Evolutionary conservation across 2,888 invertebrate species (phyloP).

Genomic region (Andricus quercusramuli): DNA sequence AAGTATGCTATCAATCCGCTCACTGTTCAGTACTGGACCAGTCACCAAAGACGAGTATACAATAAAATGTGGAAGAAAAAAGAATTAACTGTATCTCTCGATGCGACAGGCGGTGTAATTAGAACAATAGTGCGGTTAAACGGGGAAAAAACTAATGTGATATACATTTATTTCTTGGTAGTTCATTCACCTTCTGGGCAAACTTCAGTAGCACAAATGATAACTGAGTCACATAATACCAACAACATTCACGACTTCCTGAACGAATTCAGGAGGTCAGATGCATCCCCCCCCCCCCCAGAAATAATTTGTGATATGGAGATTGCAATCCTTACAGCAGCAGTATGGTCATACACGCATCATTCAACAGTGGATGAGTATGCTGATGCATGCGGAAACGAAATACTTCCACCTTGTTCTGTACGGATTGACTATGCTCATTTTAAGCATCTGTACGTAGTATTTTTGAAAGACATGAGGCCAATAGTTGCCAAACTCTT

Average conservation of each 20-base stretch:
- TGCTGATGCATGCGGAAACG: neutral
- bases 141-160: neutral
- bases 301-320: neutral
- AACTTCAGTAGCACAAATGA: neutral
- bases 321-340: neutral
- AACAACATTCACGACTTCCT: neutral
- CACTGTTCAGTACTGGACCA: constrained; percentile 53
- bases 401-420: neutral
- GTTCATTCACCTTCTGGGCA: neutral
- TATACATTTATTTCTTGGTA: constrained; percentile 7
- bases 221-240: neutral
- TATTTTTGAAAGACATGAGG: neutral
- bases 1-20: constrained; percentile 50
- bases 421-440: constrained; percentile 1
- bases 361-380: neutral
- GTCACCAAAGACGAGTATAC: constrained; percentile 48
- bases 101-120: constrained; percentile 52
- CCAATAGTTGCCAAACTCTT: neutral
- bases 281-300: neutral
- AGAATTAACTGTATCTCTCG: constrained; percentile 44
- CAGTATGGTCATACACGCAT: neutral
- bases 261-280: neutral
- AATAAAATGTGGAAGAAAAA: constrained; percentile 41
- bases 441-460: neutral
- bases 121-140: constrained; percentile 40